phyloP scores from a whole-genome alignment of 2,888 invertebrate species.

The Axea sp. region DNA sequence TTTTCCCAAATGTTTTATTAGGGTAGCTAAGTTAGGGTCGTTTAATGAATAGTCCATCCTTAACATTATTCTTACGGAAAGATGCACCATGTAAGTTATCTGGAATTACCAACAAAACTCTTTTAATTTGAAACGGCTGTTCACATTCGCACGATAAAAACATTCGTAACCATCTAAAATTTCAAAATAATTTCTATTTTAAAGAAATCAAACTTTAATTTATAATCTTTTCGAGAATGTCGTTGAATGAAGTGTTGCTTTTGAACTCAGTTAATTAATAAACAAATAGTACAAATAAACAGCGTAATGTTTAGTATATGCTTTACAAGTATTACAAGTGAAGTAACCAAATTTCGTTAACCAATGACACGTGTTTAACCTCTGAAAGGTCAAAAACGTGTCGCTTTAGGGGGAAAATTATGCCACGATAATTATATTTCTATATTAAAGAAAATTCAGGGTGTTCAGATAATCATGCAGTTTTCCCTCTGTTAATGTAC shows the following conservation, averaged over 20 bases:
- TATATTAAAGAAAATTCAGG: too few species aligned
- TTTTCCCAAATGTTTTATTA: constrained; percentile 45
- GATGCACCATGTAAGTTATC: constrained; percentile 50
- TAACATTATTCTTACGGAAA: constrained; percentile 60
- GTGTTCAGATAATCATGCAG: too few species aligned
- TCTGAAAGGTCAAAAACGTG: constrained; percentile 17
- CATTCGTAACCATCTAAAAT: constrained; percentile 38
- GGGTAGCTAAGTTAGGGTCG: constrained; percentile 52
- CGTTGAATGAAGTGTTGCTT: too few species aligned
- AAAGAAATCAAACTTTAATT: too few species aligned
- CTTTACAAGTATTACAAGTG: too few species aligned
- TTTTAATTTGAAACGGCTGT: constrained; percentile 59
- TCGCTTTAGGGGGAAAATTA: constrained; percentile 1
- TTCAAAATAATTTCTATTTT: constrained; percentile 4
- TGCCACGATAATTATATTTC: constrained; percentile 4
- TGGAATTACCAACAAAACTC: constrained; percentile 38
- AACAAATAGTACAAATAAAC: too few species aligned
- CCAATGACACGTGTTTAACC: constrained; percentile 23
- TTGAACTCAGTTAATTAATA: too few species aligned
- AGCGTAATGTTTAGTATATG: too few species aligned
- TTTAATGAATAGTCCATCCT: constrained; percentile 60
- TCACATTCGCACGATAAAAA: constrained; percentile 63
- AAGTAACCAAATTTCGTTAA: too few species aligned
- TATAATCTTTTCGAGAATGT: too few species aligned
- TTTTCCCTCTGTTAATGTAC: too few species aligned